These are phyloP conservation scores for Ondatra zibethicus DNA, from an alignment of 2,113 vertebrate genomes.

Conservation along the genomic window DNA sequence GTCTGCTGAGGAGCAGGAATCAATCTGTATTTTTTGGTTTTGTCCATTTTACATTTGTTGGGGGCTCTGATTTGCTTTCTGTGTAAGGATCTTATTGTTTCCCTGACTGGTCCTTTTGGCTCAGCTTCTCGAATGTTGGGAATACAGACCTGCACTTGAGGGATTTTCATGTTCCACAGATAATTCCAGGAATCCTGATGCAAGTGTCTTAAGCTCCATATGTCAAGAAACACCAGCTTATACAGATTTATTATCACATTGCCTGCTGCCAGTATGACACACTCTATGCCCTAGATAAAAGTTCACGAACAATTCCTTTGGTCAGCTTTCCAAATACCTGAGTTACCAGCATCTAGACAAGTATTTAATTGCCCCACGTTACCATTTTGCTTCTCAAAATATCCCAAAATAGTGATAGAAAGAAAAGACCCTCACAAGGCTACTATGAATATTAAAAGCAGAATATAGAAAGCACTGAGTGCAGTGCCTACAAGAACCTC, in stretches of 20 bases:
- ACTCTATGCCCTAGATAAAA: not conserved
- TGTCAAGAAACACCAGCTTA: not conserved
- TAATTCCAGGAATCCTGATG: not conserved
- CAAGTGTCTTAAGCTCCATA: not conserved
- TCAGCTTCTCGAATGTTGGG: not conserved
- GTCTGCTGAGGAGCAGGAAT: not conserved
- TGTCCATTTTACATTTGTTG: not conserved
- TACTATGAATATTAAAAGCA: not conserved
- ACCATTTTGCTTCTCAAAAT: not conserved
- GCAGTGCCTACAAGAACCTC: not conserved
- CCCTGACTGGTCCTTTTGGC: not conserved
- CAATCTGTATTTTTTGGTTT: not conserved
- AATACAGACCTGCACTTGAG: not conserved
- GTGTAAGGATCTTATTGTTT: not conserved
- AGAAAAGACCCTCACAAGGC: not conserved
- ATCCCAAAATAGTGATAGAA: not conserved
- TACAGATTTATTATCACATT: not conserved
- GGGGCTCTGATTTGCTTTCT: not conserved
- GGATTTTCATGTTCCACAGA: not conserved
- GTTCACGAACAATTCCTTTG: not conserved
- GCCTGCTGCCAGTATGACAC: not conserved
- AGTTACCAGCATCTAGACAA: not conserved
- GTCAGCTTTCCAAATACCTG: not conserved
- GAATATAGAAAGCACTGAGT: not conserved
- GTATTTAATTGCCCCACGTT: slow-evolving; percentile 25